Evolutionary conservation across 2,113 vertebrate species (phyloP).

Genomic region (Menura novaehollandiae): DNA sequence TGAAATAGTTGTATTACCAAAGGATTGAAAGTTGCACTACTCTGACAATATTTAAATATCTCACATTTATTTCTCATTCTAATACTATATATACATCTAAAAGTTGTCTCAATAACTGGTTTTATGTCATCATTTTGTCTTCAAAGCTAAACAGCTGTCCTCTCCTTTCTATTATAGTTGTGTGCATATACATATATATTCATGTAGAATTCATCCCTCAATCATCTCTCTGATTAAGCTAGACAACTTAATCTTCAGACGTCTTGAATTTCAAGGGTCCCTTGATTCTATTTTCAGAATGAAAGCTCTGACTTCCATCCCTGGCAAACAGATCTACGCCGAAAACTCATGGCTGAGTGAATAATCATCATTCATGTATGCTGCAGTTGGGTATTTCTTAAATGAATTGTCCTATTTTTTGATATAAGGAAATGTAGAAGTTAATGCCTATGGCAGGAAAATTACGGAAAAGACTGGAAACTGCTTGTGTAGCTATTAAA

Average conservation of each 20-base stretch:
- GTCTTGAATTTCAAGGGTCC: not conserved
- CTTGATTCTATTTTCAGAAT: slow-evolving; percentile 14
- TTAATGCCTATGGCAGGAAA: not conserved
- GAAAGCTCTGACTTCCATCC: not conserved
- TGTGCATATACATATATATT: not conserved
- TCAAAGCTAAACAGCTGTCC: not conserved
- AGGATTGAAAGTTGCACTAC: not conserved
- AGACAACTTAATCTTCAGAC: not conserved
- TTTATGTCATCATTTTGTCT: not conserved
- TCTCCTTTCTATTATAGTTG: not conserved
- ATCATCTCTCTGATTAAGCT: not conserved
- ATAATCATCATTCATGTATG: not conserved
- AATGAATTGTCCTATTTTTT: not conserved
- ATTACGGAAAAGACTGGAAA: not conserved
- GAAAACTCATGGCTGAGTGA: not conserved
- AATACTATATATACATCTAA: not conserved
- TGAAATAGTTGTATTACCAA: not conserved
- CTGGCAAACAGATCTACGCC: not conserved
- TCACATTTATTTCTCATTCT: not conserved
- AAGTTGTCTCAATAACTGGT: not conserved
- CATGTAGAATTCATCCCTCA: not conserved
- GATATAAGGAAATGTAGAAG: not conserved
- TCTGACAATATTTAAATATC: not conserved
- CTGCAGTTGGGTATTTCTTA: not conserved
- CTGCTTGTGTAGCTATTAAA: not conserved